Percentiles rank a stretch among this genome's conserved stretches.
Evolutionary conservation across 2,888 invertebrate genomes (phyloP).

Genomic region (Bombylius discolor): DNA sequence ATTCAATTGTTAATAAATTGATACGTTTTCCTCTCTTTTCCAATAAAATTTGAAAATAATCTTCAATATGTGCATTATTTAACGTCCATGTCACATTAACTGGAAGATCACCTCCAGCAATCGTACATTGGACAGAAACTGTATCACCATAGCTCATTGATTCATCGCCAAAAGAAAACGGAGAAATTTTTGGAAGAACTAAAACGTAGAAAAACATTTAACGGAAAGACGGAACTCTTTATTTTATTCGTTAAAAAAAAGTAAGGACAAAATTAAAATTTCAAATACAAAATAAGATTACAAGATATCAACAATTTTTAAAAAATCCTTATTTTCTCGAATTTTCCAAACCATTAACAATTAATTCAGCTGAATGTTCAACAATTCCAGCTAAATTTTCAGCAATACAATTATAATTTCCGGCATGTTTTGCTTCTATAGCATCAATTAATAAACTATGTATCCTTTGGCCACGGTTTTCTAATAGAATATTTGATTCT

Average conservation of each 20-base stretch:
- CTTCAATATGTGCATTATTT: slow-evolving; percentile 38
- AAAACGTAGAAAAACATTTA: not conserved
- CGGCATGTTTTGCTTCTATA: slow-evolving; percentile 55
- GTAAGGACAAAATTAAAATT: too few relatives aligned
- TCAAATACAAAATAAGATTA: too few relatives aligned
- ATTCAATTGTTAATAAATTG: slow-evolving; percentile 50
- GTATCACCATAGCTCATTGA: slow-evolving; percentile 55
- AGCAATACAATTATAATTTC: slow-evolving; percentile 62
- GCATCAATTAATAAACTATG: slow-evolving; percentile 51
- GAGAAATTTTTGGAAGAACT: slow-evolving; percentile 64
- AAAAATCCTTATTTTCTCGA: too few relatives aligned
- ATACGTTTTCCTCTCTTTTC: slow-evolving; percentile 39
- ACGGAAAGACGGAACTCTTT: not conserved
- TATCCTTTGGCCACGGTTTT: slow-evolving; percentile 38
- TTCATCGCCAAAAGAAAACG: slow-evolving; percentile 62
- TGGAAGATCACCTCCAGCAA: slow-evolving; percentile 45
- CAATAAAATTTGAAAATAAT: slow-evolving; percentile 31
- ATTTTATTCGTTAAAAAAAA: too few relatives aligned
- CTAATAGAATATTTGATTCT: slow-evolving; percentile 30
- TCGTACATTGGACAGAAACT: slow-evolving; percentile 40
- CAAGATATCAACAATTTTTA: too few relatives aligned
- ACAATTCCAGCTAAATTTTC: slow-evolving; percentile 58
- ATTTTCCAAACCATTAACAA: slow-evolving; percentile 53
- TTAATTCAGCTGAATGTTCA: slow-evolving; percentile 54
- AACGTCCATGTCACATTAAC: slow-evolving; percentile 47